A percentile compares a stretch with the other conserved stretches of the same genome.
These are phyloP conservation scores for Rhadina sibilatrix DNA, from an alignment of 2,113 vertebrate genomes.

Conservation along the genomic window DNA sequence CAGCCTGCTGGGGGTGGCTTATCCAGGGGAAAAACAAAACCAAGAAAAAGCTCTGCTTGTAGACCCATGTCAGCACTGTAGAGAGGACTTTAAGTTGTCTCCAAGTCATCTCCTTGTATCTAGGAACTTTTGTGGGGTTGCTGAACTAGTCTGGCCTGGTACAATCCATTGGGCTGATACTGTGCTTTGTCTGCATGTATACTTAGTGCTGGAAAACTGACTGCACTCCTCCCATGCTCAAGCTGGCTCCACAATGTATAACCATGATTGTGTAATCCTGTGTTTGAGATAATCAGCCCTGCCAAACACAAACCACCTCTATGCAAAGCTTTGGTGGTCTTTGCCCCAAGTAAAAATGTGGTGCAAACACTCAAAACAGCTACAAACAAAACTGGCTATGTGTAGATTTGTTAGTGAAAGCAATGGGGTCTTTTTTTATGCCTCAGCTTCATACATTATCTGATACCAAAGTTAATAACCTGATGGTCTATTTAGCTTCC, in stretches of 20 bases:
- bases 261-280: not conserved
- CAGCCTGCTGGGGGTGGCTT: not conserved
- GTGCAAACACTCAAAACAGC: not conserved
- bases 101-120: not conserved
- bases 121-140: not conserved
- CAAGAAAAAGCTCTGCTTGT: not conserved
- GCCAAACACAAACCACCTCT: not conserved
- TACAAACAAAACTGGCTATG: not conserved
- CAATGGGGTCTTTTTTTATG: not conserved
- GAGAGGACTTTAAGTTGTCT: no score
- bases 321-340: not conserved
- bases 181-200: not conserved
- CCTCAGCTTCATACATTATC: not conserved
- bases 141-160: not conserved
- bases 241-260: not conserved
- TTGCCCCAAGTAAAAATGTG: not conserved
- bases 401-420: not conserved
- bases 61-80: not conserved
- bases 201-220: not conserved
- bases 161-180: not conserved
- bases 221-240: not conserved
- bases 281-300: not conserved
- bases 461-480: slow-evolving; percentile 31
- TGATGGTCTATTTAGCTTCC: slow-evolving; percentile 26
- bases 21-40: not conserved